phyloP scores from a whole-genome alignment of 2,797 vertebrate species.

The Acanthis flammea region DNA sequence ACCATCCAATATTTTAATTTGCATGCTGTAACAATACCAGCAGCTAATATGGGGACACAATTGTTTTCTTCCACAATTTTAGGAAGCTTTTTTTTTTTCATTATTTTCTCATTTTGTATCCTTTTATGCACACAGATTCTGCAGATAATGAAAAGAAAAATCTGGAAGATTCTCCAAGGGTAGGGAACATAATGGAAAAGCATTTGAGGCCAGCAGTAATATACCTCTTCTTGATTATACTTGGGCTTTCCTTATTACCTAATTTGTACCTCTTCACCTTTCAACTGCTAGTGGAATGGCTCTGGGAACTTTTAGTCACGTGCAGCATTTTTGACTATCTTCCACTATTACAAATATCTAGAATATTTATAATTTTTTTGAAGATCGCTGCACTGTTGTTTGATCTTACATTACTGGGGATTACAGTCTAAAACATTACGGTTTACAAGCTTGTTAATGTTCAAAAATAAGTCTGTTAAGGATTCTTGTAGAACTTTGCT shows the following conservation, averaged over 20 bases:
- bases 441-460: neutral
- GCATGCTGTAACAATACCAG: conserved; percentile 25
- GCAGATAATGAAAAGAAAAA: conserved; percentile 19
- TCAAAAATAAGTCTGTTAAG: neutral
- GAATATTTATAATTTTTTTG: neutral
- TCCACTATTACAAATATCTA: neutral
- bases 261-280: neutral
- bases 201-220: neutral
- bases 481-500: neutral
- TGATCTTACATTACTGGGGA: neutral
- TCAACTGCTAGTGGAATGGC: neutral
- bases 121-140: conserved; percentile 23
- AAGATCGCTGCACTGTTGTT: neutral
- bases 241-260: neutral
- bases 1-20: conserved; percentile 34
- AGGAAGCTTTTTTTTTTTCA: neutral
- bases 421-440: neutral
- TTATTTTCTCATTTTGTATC: conserved; percentile 9
- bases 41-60: conserved; percentile 9
- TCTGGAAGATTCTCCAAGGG: conserved; percentile 2
- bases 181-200: neutral
- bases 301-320: neutral
- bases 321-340: neutral
- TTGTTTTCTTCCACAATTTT: conserved; percentile 61
- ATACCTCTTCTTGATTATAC: neutral